These are phyloP conservation scores for Amphiprion ocellaris DNA, from an alignment of 2,113 vertebrate genomes.

Conservation along the genomic window DNA sequence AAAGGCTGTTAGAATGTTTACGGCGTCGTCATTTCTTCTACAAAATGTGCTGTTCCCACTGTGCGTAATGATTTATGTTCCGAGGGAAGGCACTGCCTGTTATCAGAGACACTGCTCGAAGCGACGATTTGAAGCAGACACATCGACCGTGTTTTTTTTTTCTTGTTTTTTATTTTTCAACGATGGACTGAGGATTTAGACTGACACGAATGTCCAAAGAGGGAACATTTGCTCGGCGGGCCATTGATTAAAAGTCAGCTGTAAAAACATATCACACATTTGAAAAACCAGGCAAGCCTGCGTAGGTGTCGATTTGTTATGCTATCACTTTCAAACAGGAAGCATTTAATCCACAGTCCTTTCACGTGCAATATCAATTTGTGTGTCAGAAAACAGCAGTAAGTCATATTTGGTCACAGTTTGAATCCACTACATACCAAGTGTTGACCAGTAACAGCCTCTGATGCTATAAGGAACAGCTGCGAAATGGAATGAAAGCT, in stretches of 20 bases:
- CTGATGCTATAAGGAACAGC: too few relatives aligned
- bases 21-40: conserved; percentile 8
- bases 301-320: not conserved
- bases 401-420: too few relatives aligned
- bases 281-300: not conserved
- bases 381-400: too few relatives aligned
- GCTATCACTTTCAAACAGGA: not conserved
- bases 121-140: not conserved
- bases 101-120: conserved; percentile 6
- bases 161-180: not conserved
- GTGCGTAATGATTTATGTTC: conserved; percentile 31
- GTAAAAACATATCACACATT: not conserved
- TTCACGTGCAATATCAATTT: not conserved
- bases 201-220: not conserved
- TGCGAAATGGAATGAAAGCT: too few relatives aligned
- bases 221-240: not conserved
- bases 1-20: conserved; percentile 35
- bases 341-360: not conserved
- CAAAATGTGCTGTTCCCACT: not conserved
- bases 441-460: too few relatives aligned
- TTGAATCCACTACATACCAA: too few relatives aligned
- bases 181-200: not conserved
- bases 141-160: not conserved
- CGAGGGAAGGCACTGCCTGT: not conserved
- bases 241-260: conserved; percentile 18